phyloP scores from a whole-genome alignment of 92 coral and sea anemone species.

The Phenganax subtilis region DNA sequence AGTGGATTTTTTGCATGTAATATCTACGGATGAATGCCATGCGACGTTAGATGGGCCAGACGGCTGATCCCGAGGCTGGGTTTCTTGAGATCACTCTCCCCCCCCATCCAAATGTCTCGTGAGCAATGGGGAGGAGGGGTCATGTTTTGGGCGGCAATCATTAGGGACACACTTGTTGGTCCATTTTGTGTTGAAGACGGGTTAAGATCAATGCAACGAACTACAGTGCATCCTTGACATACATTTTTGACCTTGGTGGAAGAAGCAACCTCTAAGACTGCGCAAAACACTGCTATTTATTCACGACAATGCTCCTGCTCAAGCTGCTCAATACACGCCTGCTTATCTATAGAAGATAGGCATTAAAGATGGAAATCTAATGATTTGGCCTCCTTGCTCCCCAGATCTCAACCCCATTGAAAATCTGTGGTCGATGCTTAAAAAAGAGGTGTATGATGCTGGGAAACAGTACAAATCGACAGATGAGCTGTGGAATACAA shows the following conservation, averaged over 20 bases:
- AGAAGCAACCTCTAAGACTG: conserved; percentile 28
- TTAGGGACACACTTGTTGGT: conserved; percentile 13
- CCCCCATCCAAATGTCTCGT: conserved; percentile 21
- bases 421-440: conserved; percentile 18
- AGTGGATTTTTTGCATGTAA: neutral
- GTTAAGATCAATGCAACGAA: neutral
- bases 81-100: neutral
- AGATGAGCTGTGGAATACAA: conserved; percentile 22
- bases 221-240: conserved; percentile 26
- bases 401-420: conserved; percentile 27
- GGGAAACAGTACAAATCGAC: conserved; percentile 25
- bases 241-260: conserved; percentile 25
- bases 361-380: conserved; percentile 22
- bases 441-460: conserved; percentile 11
- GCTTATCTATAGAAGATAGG: conserved; percentile 18
- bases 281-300: conserved; percentile 23
- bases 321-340: conserved; percentile 17
- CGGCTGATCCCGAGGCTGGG: conserved; percentile 35
- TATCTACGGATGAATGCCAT: neutral
- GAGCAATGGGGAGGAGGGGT: conserved; percentile 22
- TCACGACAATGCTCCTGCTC: conserved; percentile 27
- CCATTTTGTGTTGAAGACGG: conserved; percentile 26
- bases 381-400: conserved; percentile 26
- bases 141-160: conserved; percentile 27
- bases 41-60: conserved; percentile 13